phyloP scores from a whole-genome alignment of 2,113 vertebrate genomes.

The Archocentrus centrarchus region DNA sequence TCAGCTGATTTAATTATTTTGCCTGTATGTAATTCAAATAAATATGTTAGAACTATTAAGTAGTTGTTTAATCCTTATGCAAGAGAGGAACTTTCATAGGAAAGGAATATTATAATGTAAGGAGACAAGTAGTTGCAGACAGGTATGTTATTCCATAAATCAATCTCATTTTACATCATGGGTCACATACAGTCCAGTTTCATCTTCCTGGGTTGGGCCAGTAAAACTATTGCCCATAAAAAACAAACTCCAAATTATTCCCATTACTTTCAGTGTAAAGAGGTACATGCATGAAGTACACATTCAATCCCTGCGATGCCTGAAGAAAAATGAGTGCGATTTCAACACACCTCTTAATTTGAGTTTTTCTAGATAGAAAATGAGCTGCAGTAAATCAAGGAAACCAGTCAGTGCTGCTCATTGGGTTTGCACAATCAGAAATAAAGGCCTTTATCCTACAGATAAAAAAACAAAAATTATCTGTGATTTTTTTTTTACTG shows the following conservation, averaged over 20 bases:
- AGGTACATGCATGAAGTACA: not conserved
- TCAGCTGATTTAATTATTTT: not conserved
- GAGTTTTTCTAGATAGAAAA: not conserved
- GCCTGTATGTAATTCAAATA: not conserved
- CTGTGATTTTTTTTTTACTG: not conserved
- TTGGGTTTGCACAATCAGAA: not conserved
- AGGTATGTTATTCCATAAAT: conserved; percentile 18
- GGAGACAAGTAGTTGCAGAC: conserved; percentile 5
- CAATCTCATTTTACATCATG: not conserved
- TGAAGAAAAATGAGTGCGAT: not conserved
- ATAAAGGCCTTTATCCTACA: not conserved
- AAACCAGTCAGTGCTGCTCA: not conserved
- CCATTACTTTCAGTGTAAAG: no score
- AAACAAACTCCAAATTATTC: no score
- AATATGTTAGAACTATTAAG: conserved; percentile 30
- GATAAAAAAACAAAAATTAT: not conserved
- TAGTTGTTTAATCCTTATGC: not conserved
- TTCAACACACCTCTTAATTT: not conserved
- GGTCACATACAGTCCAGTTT: not conserved
- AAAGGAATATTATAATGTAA: not conserved
- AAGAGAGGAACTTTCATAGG: conserved; percentile 25
- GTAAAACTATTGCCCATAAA: no score
- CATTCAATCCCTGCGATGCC: not conserved
- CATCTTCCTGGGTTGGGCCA: no score
- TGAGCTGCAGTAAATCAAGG: not conserved